phyloP scores from a whole-genome alignment of 2,797 vertebrate genomes.

The Botia kubotai region DNA sequence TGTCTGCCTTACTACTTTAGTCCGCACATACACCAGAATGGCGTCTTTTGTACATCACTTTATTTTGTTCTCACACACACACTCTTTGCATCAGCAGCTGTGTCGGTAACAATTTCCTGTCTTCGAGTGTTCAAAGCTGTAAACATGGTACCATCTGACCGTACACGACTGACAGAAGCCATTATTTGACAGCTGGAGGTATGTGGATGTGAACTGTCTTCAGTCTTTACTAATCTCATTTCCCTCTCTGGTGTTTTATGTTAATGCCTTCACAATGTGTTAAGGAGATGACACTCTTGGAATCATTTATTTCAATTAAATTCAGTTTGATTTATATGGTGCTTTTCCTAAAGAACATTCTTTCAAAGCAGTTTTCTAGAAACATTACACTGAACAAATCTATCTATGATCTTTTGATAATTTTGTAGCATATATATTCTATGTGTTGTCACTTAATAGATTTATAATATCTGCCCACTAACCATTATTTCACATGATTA shows the following conservation, averaged over 20 bases:
- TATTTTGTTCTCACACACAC: slow-evolving; percentile 27
- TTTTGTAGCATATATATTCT: background rate
- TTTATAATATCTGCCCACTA: background rate
- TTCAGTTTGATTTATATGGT: background rate
- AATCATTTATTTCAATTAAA: slow-evolving; percentile 15
- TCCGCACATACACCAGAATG: slow-evolving; percentile 10
- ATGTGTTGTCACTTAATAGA: background rate
- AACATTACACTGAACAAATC: background rate
- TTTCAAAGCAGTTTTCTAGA: background rate
- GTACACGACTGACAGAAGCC: slow-evolving; percentile 6
- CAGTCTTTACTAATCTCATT: slow-evolving; percentile 49
- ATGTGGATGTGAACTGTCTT: slow-evolving; percentile 35
- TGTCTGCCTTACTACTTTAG: background rate
- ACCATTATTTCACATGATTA: no score
- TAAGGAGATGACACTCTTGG: slow-evolving; percentile 45
- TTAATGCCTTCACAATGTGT: slow-evolving; percentile 41
- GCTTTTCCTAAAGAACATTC: no score
- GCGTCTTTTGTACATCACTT: slow-evolving; percentile 37
- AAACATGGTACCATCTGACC: slow-evolving; percentile 21
- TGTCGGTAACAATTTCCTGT: slow-evolving; percentile 40
- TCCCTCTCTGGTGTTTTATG: background rate
- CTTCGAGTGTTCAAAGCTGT: slow-evolving; percentile 35
- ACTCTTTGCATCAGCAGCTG: slow-evolving; percentile 55
- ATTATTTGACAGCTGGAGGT: slow-evolving; percentile 6
- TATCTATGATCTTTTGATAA: no score